Conservation (phyloP, 2,797 vertebrate species). For the Acanthis flammea region DNA sequence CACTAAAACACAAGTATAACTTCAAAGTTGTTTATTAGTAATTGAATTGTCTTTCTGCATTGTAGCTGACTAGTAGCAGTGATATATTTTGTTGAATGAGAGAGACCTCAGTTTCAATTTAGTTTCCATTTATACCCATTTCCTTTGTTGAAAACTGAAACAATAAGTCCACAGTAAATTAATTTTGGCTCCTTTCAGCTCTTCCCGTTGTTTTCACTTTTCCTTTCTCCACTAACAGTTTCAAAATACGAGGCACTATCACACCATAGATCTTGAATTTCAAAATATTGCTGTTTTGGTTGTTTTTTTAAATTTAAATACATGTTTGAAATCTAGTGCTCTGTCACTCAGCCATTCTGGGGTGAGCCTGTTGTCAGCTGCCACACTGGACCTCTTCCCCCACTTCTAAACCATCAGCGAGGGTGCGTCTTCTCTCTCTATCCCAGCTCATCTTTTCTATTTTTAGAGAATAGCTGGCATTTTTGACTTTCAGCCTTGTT, state of each 20-base stretch:
- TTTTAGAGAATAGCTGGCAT: background rate
- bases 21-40: slow-evolving; percentile 47
- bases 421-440: accelerated
- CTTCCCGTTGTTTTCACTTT: background rate
- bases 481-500: background rate
- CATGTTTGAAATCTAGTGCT: background rate
- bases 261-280: background rate
- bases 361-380: background rate
- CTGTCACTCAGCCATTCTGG: background rate
- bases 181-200: background rate
- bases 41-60: slow-evolving; percentile 12
- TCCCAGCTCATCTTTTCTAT: background rate
- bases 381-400: background rate
- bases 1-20: background rate
- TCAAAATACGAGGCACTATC: background rate
- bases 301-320: background rate
- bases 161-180: background rate
- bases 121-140: slow-evolving; percentile 21
- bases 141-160: background rate
- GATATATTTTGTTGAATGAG: slow-evolving; percentile 3
- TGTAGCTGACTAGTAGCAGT: slow-evolving; percentile 17
- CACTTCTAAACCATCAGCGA: background rate
- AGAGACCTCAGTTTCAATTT: slow-evolving; percentile 4
- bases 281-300: background rate
- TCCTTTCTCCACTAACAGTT: background rate